These are phyloP conservation scores for Acrobasis consociella DNA, from an alignment of 2,888 invertebrate genomes.

Conservation along the genomic window DNA sequence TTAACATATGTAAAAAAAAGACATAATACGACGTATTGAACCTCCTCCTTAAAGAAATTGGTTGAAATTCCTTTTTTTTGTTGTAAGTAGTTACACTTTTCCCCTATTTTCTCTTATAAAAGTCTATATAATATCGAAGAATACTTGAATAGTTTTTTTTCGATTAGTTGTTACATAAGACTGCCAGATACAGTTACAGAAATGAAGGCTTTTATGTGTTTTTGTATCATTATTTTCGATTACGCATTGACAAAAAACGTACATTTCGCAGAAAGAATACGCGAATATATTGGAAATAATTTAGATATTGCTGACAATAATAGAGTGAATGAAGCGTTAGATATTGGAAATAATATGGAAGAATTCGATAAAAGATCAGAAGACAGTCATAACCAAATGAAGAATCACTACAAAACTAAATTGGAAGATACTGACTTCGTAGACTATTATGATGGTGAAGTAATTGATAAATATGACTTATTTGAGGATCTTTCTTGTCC, in stretches of 20 bases:
- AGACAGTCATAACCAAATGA: not conserved
- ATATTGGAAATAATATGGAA: not conserved
- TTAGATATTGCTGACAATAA: not conserved
- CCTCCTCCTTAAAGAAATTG: too few relatives aligned
- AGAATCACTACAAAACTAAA: not conserved
- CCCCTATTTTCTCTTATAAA: not conserved
- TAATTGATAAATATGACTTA: too few relatives aligned
- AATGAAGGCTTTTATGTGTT: not conserved
- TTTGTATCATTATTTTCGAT: not conserved
- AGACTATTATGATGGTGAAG: slow-evolving; percentile 1
- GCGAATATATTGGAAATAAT: not conserved
- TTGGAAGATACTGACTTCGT: not conserved
- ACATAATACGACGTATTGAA: too few relatives aligned
- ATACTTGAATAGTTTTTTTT: too few relatives aligned
- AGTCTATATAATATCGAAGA: not conserved
- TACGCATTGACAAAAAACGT: not conserved
- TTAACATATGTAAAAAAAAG: too few relatives aligned
- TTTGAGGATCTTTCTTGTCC: too few relatives aligned
- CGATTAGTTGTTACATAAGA: not conserved
- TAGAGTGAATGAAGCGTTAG: not conserved
- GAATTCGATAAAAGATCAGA: not conserved
- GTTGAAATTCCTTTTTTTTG: too few relatives aligned
- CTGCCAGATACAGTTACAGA: not conserved
- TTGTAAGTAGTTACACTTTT: too few relatives aligned
- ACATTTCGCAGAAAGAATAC: not conserved